Base-by-base conservation (phyloP, 1,140 invertebrate species). In the Ceratosolen fusciceps region DNA sequence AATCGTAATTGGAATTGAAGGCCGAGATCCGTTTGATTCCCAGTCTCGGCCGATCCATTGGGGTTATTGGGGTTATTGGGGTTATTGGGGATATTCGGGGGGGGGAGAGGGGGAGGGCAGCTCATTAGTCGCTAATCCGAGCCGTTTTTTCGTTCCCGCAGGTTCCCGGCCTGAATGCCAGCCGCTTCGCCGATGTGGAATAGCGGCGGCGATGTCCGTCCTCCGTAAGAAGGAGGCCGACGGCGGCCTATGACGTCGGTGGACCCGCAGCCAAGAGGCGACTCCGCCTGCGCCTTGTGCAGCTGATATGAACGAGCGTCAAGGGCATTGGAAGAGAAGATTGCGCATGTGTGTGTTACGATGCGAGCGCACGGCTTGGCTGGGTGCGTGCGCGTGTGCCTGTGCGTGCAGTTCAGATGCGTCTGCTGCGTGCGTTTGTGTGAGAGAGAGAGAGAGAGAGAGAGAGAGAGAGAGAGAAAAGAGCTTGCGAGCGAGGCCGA, bases 91-190 rank as follows among this genome's bases (percentile, higher is more conserved):
- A n/a, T n/a, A n/a, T n/a, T n/a, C n/a, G n/a, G n/a, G n/a, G n/a
- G n/a, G n/a, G n/a, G n/a, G n/a, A n/a, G n/a, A n/a, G n/a, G n/a
- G n/a, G n/a, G n/a, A n/a, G n/a, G n/a, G n/a, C n/a, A n/a, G n/a
- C n/a, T n/a, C n/a, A n/a, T n/a, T n/a, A n/a, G n/a, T n/a, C n/a
- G 14, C 24, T 62, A 62, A 62, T 37, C 29, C 10, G 7, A 1
- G 60, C 5, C 60, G 31, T 47, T 7, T 19, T 47, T 49, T 70
- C 3, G 12, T 31, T n/a, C 80, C 72, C 82, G 82, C 85, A 72
- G 78, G 65, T 80, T 37, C 34, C 52, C 62, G 19, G 62, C 26
- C 39, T 26, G 49, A 21, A 52, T 71, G 73, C 52, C 73, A 79
- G 54, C 73, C 62, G 65, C 49, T 37, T 75, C 78, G 72, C 39